Base-by-base conservation (phyloP, 2,113 vertebrate genomes). In the Neomonachus schauinslandi region DNA sequence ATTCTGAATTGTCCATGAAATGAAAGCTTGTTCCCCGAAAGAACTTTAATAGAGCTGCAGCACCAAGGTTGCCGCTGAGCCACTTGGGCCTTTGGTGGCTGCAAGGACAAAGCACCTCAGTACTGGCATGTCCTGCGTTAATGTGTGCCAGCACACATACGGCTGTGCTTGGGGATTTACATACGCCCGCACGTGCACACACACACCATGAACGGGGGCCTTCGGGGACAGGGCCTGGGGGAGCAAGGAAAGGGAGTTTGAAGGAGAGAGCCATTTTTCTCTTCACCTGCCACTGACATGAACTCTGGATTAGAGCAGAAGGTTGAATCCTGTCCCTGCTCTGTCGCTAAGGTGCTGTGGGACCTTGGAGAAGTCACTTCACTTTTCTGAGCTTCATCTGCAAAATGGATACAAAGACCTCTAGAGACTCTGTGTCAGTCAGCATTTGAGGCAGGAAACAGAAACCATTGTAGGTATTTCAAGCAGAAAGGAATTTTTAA, bases 1-100 rank as follows among this genome's bases (percentile, higher is more conserved):
- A 95, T 92, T 94, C 72, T 57, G 96, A 97, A 96, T 97, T 59
- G 63, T 33, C 89, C 82, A 36, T 97, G 97, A 97, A 97, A 96
- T 97, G 92, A 89, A 95, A 96, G 42, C 72, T 80, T 96, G 86
- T 92, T 94, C 8, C 19, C 69, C 42, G 79, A 76, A 80, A 97
- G 93, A 80, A 76, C 89, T 71, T 89, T 84, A 81, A 97, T 84
- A 80, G 94, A 88, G 22, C 83, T 67, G 28, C 59, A 7, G 59
- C 18, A 71, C 59, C 33, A 28, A 97, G 86, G 65, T 61, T 28
- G 72, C 79, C 19, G 74, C 36, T 4, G 67, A 94, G 89, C 67
- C n/a, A 28, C 67, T 65, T 81, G 71, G 69, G 89, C 39, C 51
- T 90, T 46, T 19, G 31, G 61, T 82, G 74, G 79, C 22, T 2